Base-by-base conservation (phyloP, 2,888 invertebrate species). In the Calameuta filiformis region DNA sequence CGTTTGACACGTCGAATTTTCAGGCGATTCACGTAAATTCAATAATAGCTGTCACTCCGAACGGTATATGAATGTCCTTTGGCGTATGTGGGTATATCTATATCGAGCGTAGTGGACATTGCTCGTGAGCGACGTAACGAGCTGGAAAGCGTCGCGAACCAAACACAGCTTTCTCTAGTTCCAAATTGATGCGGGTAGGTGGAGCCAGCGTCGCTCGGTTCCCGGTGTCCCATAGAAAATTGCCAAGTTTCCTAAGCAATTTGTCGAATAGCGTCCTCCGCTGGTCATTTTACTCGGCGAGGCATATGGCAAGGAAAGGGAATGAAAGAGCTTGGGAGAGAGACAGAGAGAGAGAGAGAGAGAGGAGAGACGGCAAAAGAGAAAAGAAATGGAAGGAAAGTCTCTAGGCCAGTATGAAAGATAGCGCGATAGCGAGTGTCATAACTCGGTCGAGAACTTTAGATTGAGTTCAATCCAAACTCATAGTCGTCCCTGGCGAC, bases 261-360 rank as follows among this genome's bases (percentile, higher is more conserved):
- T 23, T 71, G 40, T 31, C 35, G 31, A 85, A 91, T 90, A 76
- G 93, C 93, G 82, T 92, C 92, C 77, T 75, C 56, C 79, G 77
- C 37, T 69, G 77, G 75, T 35, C 75, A 69, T 75, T 75, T 9
- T 56, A 23, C 56, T 56, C 56, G 2, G 15, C 56, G 56, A 56
- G 56, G 56, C 56, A 56, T 23, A 85, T 77, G 80, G 83, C 81
- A 85, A 84, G 33, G 75, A 68, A 34, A 73, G 68, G 35, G 68
- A 76, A 75, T 31, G 69, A 40, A 56, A 69, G 40, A 68, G 69
- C 33, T 35, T 73, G 68, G 35, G 75, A 75, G 75, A 73, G 33
- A 33, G 80, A 37, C 69, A 69, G 78, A 40, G 69, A 75, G 75
- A 73, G 33, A 33, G 80, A 37, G 68, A 69, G 78, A 40, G 69